A percentile compares a stretch with the other conserved stretches of the same genome.
phyloP scores from a whole-genome alignment of 2,113 vertebrate genomes.

The Cygnus atratus region DNA sequence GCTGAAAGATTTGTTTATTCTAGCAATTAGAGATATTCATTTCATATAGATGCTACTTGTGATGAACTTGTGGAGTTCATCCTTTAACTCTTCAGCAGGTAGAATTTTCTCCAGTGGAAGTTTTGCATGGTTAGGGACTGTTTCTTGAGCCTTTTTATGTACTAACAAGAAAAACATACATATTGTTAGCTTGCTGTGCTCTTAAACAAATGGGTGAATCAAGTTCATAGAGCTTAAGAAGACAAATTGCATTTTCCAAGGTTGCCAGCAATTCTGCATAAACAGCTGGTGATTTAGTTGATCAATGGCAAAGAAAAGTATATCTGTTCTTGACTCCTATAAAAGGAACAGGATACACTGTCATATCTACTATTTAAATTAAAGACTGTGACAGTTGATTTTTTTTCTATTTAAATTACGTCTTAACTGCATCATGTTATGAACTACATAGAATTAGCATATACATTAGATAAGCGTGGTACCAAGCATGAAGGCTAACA shows the following conservation, averaged over 20 bases:
- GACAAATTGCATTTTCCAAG: conserved; percentile 9
- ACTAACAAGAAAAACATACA: neutral
- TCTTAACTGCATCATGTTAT: neutral
- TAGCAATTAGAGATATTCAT: neutral
- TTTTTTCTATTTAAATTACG: neutral
- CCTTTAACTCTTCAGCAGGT: neutral
- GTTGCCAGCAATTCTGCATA: conserved; percentile 27
- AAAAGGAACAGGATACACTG: neutral
- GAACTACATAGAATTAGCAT: neutral
- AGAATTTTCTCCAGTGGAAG: neutral
- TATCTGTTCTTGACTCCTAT: neutral
- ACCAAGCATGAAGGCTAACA: neutral
- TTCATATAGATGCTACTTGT: neutral
- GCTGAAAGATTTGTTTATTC: neutral
- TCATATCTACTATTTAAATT: neutral
- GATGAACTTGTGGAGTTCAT: neutral
- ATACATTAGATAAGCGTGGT: neutral
- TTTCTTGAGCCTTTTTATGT: neutral
- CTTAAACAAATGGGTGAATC: conserved; percentile 35
- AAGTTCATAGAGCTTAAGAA: conserved; percentile 1
- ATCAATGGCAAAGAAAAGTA: neutral
- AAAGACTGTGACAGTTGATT: neutral
- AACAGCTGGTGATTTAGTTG: conserved; percentile 35
- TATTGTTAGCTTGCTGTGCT: neutral
- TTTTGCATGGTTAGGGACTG: neutral